These are phyloP conservation scores for Coracopsis vasa DNA, from an alignment of 2,113 vertebrate species.

Conservation along the genomic window DNA sequence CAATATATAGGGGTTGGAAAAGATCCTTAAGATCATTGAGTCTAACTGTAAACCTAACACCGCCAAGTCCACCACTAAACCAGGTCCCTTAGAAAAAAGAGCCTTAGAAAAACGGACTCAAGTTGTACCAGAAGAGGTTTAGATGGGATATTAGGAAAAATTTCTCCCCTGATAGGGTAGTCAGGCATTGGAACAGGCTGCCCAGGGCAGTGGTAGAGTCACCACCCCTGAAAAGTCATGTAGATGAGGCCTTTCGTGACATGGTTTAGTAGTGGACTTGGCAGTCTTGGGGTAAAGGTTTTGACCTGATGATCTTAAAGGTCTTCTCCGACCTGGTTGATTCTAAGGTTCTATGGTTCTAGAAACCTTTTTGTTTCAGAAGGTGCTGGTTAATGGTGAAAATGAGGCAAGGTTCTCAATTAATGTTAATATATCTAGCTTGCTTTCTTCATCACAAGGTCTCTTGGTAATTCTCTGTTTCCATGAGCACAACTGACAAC, in stretches of 20 bases:
- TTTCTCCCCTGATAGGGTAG: background rate
- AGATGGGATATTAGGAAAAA: background rate
- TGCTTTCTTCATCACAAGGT: background rate
- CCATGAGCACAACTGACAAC: background rate
- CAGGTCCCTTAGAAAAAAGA: background rate
- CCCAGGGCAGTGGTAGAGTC: background rate
- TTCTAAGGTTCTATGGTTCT: background rate
- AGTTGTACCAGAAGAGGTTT: background rate
- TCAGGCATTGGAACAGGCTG: background rate
- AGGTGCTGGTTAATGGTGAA: background rate
- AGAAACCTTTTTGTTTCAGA: background rate
- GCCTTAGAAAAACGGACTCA: background rate
- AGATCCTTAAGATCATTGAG: background rate
- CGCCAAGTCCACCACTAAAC: background rate
- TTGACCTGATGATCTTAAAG: background rate
- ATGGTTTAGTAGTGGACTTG: background rate
- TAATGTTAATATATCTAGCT: background rate
- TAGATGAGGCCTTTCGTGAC: background rate
- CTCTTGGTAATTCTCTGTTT: background rate
- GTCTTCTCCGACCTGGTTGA: background rate
- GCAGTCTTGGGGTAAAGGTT: background rate
- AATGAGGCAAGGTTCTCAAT: background rate
- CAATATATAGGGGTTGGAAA: background rate
- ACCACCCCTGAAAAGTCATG: background rate
- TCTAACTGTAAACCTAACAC: background rate